Evolutionary conservation across 2,113 vertebrate species (phyloP).

Genomic region (Gorsachius goisagi): DNA sequence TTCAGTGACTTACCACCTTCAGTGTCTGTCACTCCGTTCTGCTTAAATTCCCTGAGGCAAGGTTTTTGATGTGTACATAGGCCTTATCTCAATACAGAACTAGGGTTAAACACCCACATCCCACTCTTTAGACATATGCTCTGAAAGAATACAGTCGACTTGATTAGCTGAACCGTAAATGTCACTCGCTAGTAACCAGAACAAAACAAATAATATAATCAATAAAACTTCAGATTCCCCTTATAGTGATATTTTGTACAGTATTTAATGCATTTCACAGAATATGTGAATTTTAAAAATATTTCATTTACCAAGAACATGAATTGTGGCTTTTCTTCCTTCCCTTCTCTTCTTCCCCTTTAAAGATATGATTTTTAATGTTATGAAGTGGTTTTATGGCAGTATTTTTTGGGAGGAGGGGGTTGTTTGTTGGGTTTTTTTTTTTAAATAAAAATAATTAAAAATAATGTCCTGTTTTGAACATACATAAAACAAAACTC

Average conservation of each 20-base stretch:
- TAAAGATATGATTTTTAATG: not conserved
- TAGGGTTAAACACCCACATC: not conserved
- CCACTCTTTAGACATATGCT: not conserved
- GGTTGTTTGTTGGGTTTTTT: not conserved
- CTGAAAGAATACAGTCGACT: not conserved
- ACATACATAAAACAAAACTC: not conserved
- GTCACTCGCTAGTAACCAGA: not conserved
- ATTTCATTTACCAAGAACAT: not conserved
- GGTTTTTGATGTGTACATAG: not conserved
- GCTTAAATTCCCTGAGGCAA: not conserved
- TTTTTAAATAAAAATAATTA: not conserved
- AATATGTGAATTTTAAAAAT: not conserved
- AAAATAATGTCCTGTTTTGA: not conserved
- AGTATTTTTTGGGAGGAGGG: fast-evolving
- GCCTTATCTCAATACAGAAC: not conserved
- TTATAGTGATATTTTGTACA: not conserved
- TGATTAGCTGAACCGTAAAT: not conserved
- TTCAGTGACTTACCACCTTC: not conserved
- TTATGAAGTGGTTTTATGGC: not conserved
- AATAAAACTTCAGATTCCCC: not conserved
- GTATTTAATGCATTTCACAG: not conserved
- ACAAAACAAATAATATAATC: not conserved
- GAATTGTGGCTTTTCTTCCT: not conserved
- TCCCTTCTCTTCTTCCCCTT: not conserved
- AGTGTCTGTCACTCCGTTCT: not conserved